phyloP scores from a whole-genome alignment of 2,113 vertebrate species.

The Gymnogyps californianus region DNA sequence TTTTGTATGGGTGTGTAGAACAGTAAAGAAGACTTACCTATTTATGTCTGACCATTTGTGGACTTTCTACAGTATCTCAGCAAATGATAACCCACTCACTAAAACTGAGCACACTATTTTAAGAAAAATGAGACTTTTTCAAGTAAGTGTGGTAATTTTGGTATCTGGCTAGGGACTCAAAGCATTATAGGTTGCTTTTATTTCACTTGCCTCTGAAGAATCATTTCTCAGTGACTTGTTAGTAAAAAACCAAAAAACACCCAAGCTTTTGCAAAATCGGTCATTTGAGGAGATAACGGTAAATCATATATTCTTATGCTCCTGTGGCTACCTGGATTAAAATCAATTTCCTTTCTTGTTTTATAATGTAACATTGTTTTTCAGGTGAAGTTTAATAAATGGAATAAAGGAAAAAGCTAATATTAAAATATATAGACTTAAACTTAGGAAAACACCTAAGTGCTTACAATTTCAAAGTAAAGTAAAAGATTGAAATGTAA shows the following conservation, averaged over 20 bases:
- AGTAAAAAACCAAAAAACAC: not conserved
- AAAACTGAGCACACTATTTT: not conserved
- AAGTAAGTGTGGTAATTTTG: not conserved
- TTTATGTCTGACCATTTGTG: not conserved
- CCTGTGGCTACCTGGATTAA: not conserved
- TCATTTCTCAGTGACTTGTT: not conserved
- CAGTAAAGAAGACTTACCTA: not conserved
- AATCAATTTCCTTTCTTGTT: not conserved
- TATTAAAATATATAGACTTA: not conserved
- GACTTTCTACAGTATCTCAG: not conserved
- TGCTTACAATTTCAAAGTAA: not conserved
- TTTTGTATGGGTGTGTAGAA: not conserved
- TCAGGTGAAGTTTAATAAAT: not conserved
- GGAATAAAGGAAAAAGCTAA: not conserved
- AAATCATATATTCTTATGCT: not conserved
- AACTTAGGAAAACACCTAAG: not conserved
- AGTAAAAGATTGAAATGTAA: not conserved
- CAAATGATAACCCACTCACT: not conserved
- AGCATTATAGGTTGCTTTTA: not conserved
- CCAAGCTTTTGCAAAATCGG: not conserved
- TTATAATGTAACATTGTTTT: not conserved
- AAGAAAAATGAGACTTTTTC: not conserved
- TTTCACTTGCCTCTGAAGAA: not conserved
- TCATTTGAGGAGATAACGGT: not conserved
- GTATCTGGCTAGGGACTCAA: not conserved